Conservation (phyloP, 2,888 invertebrate species). For the Amphiduros pacificus region DNA sequence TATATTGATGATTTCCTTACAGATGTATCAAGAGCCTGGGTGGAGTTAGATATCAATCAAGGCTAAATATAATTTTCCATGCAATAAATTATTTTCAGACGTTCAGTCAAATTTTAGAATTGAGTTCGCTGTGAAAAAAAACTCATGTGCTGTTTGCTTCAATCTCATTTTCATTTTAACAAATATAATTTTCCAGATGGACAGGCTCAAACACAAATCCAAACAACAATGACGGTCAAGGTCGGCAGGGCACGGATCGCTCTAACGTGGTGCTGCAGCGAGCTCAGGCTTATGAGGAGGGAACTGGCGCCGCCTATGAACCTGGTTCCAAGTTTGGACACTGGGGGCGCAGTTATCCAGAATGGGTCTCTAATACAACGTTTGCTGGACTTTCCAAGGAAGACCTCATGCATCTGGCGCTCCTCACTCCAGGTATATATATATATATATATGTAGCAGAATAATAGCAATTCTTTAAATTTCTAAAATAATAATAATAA, state of each 20-base stretch:
- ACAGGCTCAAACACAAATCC: slow-evolving; percentile 59
- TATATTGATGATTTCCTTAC: no score
- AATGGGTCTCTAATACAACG: slow-evolving; percentile 35
- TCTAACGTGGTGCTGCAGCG: slow-evolving; percentile 51
- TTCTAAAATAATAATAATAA: no score
- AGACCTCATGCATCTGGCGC: slow-evolving; percentile 45
- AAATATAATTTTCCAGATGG: slow-evolving; percentile 50
- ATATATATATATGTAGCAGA: neutral
- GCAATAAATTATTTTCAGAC: no score
- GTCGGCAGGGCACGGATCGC: slow-evolving; percentile 53
- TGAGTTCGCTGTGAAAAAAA: no score
- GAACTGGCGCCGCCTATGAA: slow-evolving; percentile 30
- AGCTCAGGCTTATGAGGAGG: slow-evolving; percentile 42
- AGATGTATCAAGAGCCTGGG: no score
- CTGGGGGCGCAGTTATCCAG: slow-evolving; percentile 54
- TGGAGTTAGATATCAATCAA: no score
- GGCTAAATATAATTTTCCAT: no score
- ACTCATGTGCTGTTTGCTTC: no score
- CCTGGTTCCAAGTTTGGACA: slow-evolving; percentile 40
- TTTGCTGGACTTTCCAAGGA: slow-evolving; percentile 44
- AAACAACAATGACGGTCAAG: slow-evolving; percentile 56
- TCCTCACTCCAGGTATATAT: slow-evolving; percentile 43
- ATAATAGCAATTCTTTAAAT: neutral
- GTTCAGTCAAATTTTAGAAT: no score
- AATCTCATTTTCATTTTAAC: no score